A percentile compares a stretch with the other conserved stretches of the same genome.
Conservation (phyloP, 2,113 vertebrate genomes). For the Emydocephalus ijimae region DNA sequence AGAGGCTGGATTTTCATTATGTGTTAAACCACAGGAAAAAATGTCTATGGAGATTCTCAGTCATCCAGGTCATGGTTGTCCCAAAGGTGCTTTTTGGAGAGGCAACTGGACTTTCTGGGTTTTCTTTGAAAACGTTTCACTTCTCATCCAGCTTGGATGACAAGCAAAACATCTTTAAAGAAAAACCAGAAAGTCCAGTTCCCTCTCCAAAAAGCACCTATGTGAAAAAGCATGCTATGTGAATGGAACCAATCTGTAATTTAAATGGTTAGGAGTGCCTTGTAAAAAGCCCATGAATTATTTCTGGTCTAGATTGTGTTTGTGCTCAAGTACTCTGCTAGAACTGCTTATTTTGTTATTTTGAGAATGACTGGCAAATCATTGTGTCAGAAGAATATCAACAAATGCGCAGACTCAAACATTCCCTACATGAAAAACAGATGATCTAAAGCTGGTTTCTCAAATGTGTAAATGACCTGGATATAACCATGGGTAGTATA, state of each 20-base stretch:
- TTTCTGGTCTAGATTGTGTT: not conserved
- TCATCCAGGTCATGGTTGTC: too few species aligned
- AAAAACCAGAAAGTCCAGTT: too few species aligned
- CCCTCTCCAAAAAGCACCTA: too few species aligned
- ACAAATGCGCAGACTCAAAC: not conserved
- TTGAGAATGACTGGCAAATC: not conserved
- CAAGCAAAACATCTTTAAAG: too few species aligned
- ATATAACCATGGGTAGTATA: not conserved
- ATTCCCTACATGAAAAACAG: not conserved
- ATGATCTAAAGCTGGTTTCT: not conserved
- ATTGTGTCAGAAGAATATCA: not conserved
- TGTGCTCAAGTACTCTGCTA: not conserved
- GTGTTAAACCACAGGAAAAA: not conserved
- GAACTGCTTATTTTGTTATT: not conserved
- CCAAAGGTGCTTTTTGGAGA: too few species aligned
- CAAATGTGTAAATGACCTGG: not conserved
- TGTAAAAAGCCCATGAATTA: not conserved
- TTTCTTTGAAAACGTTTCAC: too few species aligned
- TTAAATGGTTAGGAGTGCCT: not conserved
- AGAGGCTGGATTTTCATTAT: not conserved
- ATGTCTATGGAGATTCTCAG: too few species aligned
- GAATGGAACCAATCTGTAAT: not conserved
- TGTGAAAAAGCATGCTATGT: not conserved
- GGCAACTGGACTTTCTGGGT: too few species aligned
- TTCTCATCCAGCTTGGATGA: too few species aligned